phyloP scores from a whole-genome alignment of 2,888 invertebrate species.

The Troglohyphantes excavatus region DNA sequence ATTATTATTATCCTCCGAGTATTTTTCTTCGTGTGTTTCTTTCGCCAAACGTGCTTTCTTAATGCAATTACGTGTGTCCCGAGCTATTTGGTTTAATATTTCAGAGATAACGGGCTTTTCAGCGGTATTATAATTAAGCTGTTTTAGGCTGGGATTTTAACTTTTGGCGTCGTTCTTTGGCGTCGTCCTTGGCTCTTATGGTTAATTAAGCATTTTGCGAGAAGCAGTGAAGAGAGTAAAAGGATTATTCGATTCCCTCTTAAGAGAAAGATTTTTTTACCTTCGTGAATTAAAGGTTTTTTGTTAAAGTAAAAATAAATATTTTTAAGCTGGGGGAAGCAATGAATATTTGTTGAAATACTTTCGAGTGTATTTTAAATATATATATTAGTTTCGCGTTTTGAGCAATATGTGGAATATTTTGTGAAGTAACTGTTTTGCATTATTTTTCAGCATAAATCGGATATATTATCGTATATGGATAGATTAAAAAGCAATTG shows the following conservation, averaged over 20 bases:
- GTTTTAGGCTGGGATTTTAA: constrained; percentile 31
- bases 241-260: constrained; percentile 21
- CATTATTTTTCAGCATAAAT: too few relatives aligned
- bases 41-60: constrained; percentile 48
- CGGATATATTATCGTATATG: too few relatives aligned
- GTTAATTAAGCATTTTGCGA: constrained; percentile 43
- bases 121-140: constrained; percentile 63
- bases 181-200: neutral
- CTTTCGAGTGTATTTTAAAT: too few relatives aligned
- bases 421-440: too few relatives aligned
- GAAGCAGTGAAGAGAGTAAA: constrained; percentile 16
- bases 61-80: constrained; percentile 60
- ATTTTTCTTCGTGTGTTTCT: constrained; percentile 46
- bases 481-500: too few relatives aligned
- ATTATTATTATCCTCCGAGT: neutral
- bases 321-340: neutral
- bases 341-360: neutral
- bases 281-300: neutral
- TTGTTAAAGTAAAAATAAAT: neutral
- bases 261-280: neutral
- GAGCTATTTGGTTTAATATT: constrained; percentile 70
- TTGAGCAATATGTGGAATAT: too few relatives aligned
- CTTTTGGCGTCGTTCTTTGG: neutral
- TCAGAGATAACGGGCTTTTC: constrained; percentile 68
- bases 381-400: too few relatives aligned